Percentiles rank a stretch among this genome's conserved stretches.
These are phyloP conservation scores for Drusus annulatus DNA, from an alignment of 1,140 invertebrate species.

Conservation along the genomic window DNA sequence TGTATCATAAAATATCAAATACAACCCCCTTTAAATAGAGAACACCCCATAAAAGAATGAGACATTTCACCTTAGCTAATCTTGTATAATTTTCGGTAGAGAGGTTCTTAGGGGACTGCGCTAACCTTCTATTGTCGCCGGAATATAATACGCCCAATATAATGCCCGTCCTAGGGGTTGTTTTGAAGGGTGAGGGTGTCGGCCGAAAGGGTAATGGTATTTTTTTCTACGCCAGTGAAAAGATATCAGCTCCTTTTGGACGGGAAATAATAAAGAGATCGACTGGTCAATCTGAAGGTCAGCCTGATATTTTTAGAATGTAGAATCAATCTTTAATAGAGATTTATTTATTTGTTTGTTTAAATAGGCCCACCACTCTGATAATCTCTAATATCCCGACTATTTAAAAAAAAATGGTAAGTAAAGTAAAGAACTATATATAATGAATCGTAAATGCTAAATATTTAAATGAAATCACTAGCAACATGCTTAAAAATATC, in stretches of 20 bases:
- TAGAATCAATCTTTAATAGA: no score
- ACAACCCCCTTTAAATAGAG: no score
- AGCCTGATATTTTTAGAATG: background rate
- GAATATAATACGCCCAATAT: constrained; percentile 9
- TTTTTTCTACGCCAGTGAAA: constrained; percentile 7
- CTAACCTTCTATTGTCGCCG: constrained; percentile 27
- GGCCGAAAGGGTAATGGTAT: constrained; percentile 31
- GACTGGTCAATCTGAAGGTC: constrained; percentile 18
- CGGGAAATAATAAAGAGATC: background rate
- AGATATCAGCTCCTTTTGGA: background rate
- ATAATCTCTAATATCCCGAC: no score
- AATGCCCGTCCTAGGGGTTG: background rate
- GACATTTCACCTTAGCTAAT: constrained; percentile 16
- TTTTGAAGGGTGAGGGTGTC: constrained; percentile 8
- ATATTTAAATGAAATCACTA: no score
- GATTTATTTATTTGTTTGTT: no score
- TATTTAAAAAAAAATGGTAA: no score
- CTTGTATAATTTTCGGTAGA: constrained; percentile 15
- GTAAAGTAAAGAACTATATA: no score
- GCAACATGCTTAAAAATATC: no score
- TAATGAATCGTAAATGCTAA: no score
- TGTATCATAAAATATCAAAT: no score
- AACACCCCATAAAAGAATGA: no score
- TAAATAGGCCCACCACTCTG: no score
- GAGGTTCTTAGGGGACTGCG: constrained; percentile 15